Evolutionary conservation across 2,797 vertebrate species (phyloP).

Genomic region (Peromyscus aztecus): DNA sequence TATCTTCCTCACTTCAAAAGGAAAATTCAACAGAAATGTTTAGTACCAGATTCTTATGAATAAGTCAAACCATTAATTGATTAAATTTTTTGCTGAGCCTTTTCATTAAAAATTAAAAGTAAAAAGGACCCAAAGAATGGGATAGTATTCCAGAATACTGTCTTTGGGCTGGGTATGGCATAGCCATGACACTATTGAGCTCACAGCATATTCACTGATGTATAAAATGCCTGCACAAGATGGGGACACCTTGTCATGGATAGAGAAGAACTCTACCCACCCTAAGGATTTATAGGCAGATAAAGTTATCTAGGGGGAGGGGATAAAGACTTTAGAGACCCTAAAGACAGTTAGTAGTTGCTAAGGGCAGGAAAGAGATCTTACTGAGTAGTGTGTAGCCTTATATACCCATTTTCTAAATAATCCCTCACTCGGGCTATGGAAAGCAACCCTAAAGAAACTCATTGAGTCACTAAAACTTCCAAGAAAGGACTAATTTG

Average conservation of each 20-base stretch:
- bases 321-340: background rate
- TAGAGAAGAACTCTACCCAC: background rate
- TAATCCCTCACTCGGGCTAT: background rate
- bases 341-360: background rate
- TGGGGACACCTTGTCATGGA: background rate
- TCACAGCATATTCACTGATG: background rate
- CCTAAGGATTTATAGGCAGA: background rate
- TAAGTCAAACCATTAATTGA: background rate
- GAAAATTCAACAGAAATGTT: background rate
- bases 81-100: background rate
- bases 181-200: background rate
- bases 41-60: constrained; percentile 9
- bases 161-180: background rate
- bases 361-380: background rate
- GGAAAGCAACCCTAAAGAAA: background rate
- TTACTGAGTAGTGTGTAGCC: background rate
- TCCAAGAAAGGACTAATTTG: background rate
- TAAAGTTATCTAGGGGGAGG: background rate
- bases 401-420: background rate
- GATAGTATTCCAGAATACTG: background rate
- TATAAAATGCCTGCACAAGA: background rate
- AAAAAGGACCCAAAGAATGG: background rate
- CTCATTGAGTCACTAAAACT: background rate
- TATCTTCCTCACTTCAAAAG: background rate
- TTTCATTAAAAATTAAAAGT: constrained; percentile 15